phyloP scores from a whole-genome alignment of 2,888 invertebrate genomes.

The Sarcophaga carnaria region DNA sequence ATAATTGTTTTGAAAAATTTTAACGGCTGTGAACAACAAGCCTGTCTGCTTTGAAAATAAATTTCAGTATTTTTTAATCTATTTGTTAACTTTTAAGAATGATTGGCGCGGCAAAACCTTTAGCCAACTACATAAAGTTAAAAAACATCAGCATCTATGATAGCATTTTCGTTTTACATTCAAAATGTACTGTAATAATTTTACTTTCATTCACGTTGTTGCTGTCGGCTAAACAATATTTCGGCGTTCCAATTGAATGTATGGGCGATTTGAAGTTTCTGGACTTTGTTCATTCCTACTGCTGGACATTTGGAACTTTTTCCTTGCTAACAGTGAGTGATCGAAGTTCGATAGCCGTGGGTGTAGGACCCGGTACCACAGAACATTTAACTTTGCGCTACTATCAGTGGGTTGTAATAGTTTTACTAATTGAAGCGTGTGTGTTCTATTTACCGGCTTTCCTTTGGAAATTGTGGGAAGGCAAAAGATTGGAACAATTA shows the following conservation, averaged over 20 bases:
- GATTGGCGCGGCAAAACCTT: conserved; percentile 85
- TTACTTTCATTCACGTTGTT: conserved; percentile 88
- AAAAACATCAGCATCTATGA: conserved; percentile 88
- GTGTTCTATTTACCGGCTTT: conserved; percentile 77
- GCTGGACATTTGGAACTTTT: conserved; percentile 90
- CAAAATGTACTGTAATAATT: conserved; percentile 86
- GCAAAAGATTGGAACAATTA: conserved; percentile 82
- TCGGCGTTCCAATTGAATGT: conserved; percentile 92
- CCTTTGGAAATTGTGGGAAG: conserved; percentile 79
- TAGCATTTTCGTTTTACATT: conserved; percentile 88
- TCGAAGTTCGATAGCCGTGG: conserved; percentile 72
- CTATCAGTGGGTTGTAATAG: conserved; percentile 79
- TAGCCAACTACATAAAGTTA: conserved; percentile 83
- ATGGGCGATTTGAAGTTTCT: conserved; percentile 83
- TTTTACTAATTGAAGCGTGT: conserved; percentile 77
- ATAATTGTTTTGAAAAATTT: conserved; percentile 17
- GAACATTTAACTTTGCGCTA: conserved; percentile 76
- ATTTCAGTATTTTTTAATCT: not conserved
- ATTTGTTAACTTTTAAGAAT: conserved; percentile 76
- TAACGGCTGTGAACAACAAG: conserved; percentile 1
- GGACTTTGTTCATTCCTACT: conserved; percentile 88
- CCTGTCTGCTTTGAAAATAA: not conserved
- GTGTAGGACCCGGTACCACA: conserved; percentile 73
- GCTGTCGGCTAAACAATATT: conserved; percentile 90
- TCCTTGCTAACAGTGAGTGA: conserved; percentile 77